Evolutionary conservation across 2,113 vertebrate species (phyloP).

Genomic region (Poeciliopsis prolifica): DNA sequence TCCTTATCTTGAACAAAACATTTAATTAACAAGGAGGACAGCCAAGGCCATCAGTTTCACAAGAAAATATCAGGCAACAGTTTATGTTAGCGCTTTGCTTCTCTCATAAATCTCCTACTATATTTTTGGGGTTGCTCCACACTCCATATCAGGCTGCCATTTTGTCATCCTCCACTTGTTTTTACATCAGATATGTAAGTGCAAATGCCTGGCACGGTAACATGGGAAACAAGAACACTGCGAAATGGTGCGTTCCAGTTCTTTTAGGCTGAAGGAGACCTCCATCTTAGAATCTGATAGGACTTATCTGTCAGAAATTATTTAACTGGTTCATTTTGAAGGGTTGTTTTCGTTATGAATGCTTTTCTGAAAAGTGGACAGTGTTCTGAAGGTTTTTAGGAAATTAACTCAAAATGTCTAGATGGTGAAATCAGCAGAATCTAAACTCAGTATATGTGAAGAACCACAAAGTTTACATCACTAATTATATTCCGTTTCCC

Average conservation of each 20-base stretch:
- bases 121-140: background rate
- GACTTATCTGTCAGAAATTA: slow-evolving; percentile 54
- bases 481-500: too few relatives aligned
- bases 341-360: slow-evolving; percentile 51
- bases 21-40: slow-evolving; percentile 1
- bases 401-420: background rate
- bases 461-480: too few relatives aligned
- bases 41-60: slow-evolving; percentile 5
- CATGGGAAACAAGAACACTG: slow-evolving; percentile 39
- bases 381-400: background rate
- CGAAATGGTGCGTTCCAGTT: slow-evolving; percentile 37
- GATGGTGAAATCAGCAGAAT: background rate
- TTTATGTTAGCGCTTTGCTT: background rate
- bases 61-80: background rate
- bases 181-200: slow-evolving; percentile 55
- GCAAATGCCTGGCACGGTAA: slow-evolving; percentile 24
- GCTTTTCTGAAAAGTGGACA: slow-evolving; percentile 28
- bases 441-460: too few relatives aligned
- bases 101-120: background rate
- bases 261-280: slow-evolving; percentile 52
- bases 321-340: slow-evolving; percentile 44
- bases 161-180: slow-evolving; percentile 35
- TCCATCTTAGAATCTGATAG: slow-evolving; percentile 73
- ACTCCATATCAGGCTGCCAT: slow-evolving; percentile 1
- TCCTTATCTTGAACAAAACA: background rate